Conservation (phyloP, 30 jellyfish, hydroid and myxozoan genomes). For the Hydractinia echinata region DNA sequence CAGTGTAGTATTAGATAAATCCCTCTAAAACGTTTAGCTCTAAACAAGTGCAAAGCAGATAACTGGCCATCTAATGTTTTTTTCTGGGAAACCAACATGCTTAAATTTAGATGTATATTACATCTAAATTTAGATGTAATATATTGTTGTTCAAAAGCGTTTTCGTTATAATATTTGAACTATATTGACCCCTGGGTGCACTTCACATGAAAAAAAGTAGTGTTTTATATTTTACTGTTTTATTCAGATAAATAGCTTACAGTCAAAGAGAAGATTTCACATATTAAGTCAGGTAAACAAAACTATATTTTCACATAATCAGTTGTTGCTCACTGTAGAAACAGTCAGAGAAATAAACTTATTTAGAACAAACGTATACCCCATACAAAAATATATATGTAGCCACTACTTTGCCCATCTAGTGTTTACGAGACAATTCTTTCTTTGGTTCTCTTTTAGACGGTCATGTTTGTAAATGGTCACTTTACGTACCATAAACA, state of each 20-base stretch:
- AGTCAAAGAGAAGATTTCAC: conserved; percentile 72
- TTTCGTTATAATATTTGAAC: not conserved
- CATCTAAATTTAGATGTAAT: too few relatives aligned
- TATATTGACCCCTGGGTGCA: not conserved
- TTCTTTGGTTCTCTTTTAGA: conserved; percentile 28
- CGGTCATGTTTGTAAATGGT: conserved; percentile 75
- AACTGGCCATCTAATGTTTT: too few relatives aligned
- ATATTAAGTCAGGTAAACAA: conserved; percentile 82
- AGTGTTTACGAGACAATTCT: not conserved
- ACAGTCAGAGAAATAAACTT: not conserved
- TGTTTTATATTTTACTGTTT: not conserved
- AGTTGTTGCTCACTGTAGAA: not conserved
- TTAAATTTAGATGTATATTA: too few relatives aligned
- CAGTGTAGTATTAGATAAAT: too few relatives aligned
- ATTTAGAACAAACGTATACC: too few relatives aligned
- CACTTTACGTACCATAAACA: conserved; percentile 64
- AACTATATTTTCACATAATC: not conserved
- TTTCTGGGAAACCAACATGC: too few relatives aligned
- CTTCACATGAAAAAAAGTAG: not conserved
- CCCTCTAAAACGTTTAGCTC: too few relatives aligned
- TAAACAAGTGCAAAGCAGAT: too few relatives aligned
- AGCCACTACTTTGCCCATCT: too few relatives aligned
- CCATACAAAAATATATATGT: too few relatives aligned
- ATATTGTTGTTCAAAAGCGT: too few relatives aligned
- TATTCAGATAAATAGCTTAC: conserved; percentile 38